Conservation (phyloP, 2,888 invertebrate genomes). For the Iselma pallidipennis region DNA sequence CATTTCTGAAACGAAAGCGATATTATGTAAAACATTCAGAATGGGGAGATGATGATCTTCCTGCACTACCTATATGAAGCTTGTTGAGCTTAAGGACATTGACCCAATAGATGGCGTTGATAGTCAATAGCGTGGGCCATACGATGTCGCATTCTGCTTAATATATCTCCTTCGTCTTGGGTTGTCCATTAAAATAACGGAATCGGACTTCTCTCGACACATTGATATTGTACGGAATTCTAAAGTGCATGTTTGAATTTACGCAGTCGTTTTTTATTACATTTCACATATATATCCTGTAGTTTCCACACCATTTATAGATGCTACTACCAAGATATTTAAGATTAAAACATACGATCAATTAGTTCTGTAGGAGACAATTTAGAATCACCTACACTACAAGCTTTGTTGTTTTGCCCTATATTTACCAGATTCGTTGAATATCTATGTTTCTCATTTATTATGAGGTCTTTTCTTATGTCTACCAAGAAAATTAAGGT, state of each 20-base stretch:
- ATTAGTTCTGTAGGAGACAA: too few species aligned
- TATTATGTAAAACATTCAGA: constrained; percentile 16
- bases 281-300: background rate
- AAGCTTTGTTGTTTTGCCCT: too few species aligned
- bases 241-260: constrained; percentile 35
- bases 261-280: constrained; percentile 21
- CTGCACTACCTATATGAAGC: background rate
- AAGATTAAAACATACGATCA: too few species aligned
- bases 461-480: constrained; percentile 31
- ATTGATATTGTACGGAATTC: constrained; percentile 40
- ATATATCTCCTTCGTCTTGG: constrained; percentile 43
- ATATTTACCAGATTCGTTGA: too few species aligned
- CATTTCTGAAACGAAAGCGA: constrained; percentile 4
- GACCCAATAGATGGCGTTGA: constrained; percentile 50
- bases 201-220: constrained; percentile 35
- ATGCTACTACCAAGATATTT: too few species aligned
- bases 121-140: constrained; percentile 46
- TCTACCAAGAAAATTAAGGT: background rate
- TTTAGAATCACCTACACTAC: too few species aligned
- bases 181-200: constrained; percentile 46
- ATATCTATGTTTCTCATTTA: constrained; percentile 35
- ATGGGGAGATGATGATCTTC: background rate
- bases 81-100: constrained; percentile 32
- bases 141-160: constrained; percentile 45
- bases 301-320: too few species aligned